Evolutionary conservation across 2,113 vertebrate genomes (phyloP).

Genomic region (Pollimyrus isidori): DNA sequence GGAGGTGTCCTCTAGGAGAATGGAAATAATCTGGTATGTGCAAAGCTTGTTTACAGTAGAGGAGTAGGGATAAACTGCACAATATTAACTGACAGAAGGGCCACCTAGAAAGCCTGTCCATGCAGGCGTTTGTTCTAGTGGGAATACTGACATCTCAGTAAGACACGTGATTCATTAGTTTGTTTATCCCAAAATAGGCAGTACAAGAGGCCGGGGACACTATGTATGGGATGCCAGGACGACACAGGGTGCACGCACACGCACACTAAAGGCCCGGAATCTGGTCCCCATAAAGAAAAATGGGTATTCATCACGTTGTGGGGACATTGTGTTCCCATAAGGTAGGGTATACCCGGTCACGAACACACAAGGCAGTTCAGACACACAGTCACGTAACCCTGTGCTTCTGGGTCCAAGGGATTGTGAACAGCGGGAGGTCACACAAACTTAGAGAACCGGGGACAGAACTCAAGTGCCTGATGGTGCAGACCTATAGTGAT

Average conservation of each 20-base stretch:
- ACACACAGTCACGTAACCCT: background rate
- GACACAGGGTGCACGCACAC: too few relatives aligned
- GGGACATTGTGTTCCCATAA: too few relatives aligned
- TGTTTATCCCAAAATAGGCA: background rate
- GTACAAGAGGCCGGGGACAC: background rate
- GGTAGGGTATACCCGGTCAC: too few relatives aligned
- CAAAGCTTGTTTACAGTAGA: background rate
- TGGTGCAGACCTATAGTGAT: background rate
- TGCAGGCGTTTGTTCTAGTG: background rate
- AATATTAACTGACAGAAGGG: background rate
- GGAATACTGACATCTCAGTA: background rate
- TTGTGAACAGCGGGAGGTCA: background rate
- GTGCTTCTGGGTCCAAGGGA: background rate
- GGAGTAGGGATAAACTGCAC: background rate
- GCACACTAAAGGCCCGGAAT: too few relatives aligned
- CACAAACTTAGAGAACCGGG: background rate
- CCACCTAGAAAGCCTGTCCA: background rate
- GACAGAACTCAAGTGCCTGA: background rate
- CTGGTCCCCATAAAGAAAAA: too few relatives aligned
- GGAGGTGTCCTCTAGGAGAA: background rate
- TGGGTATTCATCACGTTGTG: too few relatives aligned
- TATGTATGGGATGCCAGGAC: background rate
- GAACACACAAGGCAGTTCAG: background rate
- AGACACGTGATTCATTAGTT: background rate
- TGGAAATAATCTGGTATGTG: background rate